A percentile compares a stretch with the other conserved stretches of the same genome.
Evolutionary conservation across 2,888 invertebrate genomes (phyloP).

Genomic region (Nephrotoma flavescens): DNA sequence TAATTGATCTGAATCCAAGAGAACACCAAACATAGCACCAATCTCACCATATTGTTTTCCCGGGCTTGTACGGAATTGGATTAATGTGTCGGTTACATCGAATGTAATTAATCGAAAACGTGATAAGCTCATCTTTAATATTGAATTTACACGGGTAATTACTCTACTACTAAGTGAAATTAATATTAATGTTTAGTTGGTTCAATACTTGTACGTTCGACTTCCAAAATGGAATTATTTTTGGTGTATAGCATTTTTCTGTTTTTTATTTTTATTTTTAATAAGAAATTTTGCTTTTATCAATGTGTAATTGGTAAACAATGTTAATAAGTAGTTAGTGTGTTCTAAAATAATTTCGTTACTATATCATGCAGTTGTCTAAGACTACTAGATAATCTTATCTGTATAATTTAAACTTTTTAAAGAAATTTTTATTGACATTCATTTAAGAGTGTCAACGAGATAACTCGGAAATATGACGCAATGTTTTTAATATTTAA

Average conservation of each 20-base stretch:
- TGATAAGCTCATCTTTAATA: constrained; percentile 20
- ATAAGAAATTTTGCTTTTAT: neutral
- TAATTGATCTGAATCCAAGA: constrained; percentile 41
- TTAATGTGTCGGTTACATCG: constrained; percentile 74
- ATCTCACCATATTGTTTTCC: constrained; percentile 59
- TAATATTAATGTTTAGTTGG: neutral
- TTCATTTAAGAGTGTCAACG: neutral
- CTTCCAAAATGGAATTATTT: neutral
- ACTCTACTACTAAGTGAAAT: neutral
- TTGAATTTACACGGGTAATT: neutral
- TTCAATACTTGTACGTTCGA: neutral
- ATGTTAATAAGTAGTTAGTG: neutral
- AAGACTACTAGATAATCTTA: neutral
- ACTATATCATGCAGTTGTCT: neutral
- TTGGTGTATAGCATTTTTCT: neutral
- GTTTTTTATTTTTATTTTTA: neutral
- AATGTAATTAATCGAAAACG: constrained; percentile 54
- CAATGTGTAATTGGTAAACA: neutral
- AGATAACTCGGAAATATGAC: neutral
- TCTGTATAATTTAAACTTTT: neutral
- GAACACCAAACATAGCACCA: constrained; percentile 52
- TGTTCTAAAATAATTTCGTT: neutral
- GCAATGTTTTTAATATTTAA: neutral
- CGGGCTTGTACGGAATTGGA: constrained; percentile 54
- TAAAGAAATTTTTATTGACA: neutral